Percentiles rank a stretch among this genome's conserved stretches.
phyloP scores from a whole-genome alignment of 1,140 invertebrate species.

The Drosophila quadrilineata region DNA sequence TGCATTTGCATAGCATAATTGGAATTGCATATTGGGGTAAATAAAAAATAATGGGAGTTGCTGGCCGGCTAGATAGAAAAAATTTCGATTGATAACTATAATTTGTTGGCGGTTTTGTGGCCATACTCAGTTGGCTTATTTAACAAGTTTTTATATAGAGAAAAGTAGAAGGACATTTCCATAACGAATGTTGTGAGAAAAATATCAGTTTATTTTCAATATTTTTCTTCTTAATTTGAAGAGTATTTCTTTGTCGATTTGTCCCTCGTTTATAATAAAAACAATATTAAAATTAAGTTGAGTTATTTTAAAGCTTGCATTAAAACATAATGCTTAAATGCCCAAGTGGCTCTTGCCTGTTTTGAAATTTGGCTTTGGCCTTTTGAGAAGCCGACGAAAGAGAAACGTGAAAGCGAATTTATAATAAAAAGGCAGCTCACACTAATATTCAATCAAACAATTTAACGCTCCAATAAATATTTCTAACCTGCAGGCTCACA shows the following conservation, averaged over 20 bases:
- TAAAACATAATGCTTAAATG: slow-evolving; percentile 8
- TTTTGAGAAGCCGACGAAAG: slow-evolving; percentile 15
- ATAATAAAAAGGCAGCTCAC: slow-evolving; percentile 27
- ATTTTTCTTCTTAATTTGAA: neutral
- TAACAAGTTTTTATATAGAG: slow-evolving; percentile 2
- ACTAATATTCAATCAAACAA: slow-evolving; percentile 77
- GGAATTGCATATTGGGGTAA: slow-evolving; percentile 56
- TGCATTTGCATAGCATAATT: slow-evolving; percentile 77
- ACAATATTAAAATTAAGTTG: neutral
- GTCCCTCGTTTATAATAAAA: too few relatives aligned
- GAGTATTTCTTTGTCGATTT: too few relatives aligned
- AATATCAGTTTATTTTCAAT: too few relatives aligned
- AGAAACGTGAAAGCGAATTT: slow-evolving; percentile 22
- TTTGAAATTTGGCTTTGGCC: too few relatives aligned
- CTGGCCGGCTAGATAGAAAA: too few relatives aligned
- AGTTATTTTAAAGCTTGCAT: slow-evolving; percentile 7
- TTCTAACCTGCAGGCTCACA: slow-evolving; percentile 56
- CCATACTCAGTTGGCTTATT: slow-evolving; percentile 20
- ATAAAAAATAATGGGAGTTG: neutral
- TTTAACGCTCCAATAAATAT: slow-evolving; percentile 69
- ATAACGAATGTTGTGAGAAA: too few relatives aligned
- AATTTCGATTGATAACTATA: slow-evolving; percentile 63
- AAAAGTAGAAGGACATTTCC: too few relatives aligned
- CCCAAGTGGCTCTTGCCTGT: too few relatives aligned
- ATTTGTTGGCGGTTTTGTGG: slow-evolving; percentile 50